Evolutionary conservation across 2,797 vertebrate genomes (phyloP).

Genomic region (Coluber constrictor): DNA sequence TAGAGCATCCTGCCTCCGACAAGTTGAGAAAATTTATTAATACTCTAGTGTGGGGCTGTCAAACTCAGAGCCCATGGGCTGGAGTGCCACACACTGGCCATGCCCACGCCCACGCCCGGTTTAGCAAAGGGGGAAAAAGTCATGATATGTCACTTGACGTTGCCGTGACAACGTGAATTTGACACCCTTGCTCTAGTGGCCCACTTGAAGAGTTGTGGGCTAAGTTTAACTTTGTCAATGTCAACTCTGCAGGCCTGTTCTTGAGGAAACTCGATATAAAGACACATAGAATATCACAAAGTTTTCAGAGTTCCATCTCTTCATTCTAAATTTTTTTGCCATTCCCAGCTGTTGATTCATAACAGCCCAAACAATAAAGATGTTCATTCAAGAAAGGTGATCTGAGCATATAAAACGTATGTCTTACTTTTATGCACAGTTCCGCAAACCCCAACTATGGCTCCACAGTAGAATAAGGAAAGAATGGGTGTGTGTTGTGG

Average conservation of each 20-base stretch:
- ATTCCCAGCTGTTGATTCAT: conserved; percentile 15
- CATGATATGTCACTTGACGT: too few species aligned
- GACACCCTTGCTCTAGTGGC: too few species aligned
- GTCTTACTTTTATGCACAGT: neutral
- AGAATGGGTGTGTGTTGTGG: neutral
- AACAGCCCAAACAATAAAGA: neutral
- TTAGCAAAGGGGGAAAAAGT: too few species aligned
- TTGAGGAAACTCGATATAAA: neutral
- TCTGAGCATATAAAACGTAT: neutral
- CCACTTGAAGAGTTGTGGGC: neutral
- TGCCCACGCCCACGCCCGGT: too few species aligned
- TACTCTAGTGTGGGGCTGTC: neutral
- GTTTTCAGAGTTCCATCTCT: neutral
- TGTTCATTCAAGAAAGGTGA: conserved; percentile 3
- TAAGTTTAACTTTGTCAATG: neutral
- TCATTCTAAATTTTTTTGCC: conserved; percentile 16
- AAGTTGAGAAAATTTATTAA: neutral
- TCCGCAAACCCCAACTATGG: neutral
- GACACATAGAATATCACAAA: neutral
- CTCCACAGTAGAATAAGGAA: accelerated
- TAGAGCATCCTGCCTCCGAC: neutral
- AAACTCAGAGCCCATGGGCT: too few species aligned
- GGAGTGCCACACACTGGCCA: too few species aligned
- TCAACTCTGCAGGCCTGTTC: neutral
- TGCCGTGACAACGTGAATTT: too few species aligned